A percentile compares a stretch with the other conserved stretches of the same genome.
Evolutionary conservation across 2,113 vertebrate species (phyloP).

Genomic region (Mormyrus iriodes): DNA sequence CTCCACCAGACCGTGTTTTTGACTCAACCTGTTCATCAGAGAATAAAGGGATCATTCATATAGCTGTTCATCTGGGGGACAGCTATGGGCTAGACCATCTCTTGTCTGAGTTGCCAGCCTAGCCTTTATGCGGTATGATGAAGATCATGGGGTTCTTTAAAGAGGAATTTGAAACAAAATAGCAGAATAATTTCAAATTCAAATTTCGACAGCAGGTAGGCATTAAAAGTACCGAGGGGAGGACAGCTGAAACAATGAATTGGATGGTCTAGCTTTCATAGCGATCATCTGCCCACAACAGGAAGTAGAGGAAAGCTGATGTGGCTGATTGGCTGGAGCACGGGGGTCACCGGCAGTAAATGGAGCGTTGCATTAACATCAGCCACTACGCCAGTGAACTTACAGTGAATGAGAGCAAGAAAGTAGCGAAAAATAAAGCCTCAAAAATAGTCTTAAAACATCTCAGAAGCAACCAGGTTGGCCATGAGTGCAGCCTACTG

Average conservation of each 20-base stretch:
- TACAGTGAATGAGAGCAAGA: neutral
- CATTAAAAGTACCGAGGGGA: neutral
- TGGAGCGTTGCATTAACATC: constrained; percentile 42
- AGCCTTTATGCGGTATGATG: neutral
- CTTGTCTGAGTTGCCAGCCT: neutral
- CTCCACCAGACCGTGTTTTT: neutral
- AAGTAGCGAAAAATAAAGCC: neutral
- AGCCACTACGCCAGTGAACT: constrained; percentile 45
- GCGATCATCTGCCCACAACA: constrained; percentile 38
- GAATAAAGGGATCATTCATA: neutral
- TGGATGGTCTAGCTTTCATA: constrained; percentile 39
- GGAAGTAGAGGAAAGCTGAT: constrained; percentile 28
- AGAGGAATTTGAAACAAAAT: neutral
- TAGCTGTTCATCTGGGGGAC: neutral
- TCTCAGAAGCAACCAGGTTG: neutral
- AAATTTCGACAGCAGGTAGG: neutral
- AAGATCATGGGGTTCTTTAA: neutral
- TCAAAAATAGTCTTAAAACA: neutral
- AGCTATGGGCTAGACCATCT: neutral
- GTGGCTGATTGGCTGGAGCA: constrained; percentile 35
- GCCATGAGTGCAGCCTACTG: neutral
- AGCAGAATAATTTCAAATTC: neutral
- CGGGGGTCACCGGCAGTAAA: constrained; percentile 41
- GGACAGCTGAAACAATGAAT: constrained; percentile 46
- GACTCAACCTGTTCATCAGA: neutral